phyloP scores from a whole-genome alignment of 1,140 invertebrate genomes.

The Mylabris phalerata region DNA sequence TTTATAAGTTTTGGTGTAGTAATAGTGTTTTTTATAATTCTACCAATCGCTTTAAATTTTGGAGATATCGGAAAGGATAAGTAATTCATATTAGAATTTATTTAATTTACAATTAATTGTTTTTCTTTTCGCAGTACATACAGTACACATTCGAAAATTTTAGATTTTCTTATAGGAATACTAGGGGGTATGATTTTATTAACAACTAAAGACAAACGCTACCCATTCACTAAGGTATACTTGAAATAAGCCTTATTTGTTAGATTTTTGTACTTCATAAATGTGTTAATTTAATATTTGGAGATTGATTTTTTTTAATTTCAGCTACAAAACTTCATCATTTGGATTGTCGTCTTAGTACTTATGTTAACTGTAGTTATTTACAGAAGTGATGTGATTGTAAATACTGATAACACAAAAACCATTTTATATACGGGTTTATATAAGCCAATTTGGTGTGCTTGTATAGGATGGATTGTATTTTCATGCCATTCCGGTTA shows the following conservation, averaged over 20 bases:
- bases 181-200: conserved; percentile 22
- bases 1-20: conserved; percentile 15
- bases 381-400: background rate
- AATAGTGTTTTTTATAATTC: conserved; percentile 22
- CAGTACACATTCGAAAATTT: conserved; percentile 29
- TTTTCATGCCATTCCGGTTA: conserved; percentile 28
- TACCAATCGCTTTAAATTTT: conserved; percentile 24
- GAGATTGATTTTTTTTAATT: conserved; percentile 6
- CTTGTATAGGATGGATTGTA: conserved; percentile 30
- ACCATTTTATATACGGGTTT: conserved; percentile 19
- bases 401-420: conserved; percentile 6
- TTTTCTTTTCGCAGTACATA: conserved; percentile 20
- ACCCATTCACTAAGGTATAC: conserved; percentile 18
- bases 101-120: background rate
- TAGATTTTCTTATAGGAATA: conserved; percentile 30
- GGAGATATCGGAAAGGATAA: conserved; percentile 16
- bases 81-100: conserved; percentile 17
- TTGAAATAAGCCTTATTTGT: no score
- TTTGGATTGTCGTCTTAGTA: conserved; percentile 20
- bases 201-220: conserved; percentile 16
- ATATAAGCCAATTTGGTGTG: conserved; percentile 27
- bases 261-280: no score
- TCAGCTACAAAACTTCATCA: conserved; percentile 19
- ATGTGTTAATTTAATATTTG: no score
- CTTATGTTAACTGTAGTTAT: background rate